Percentiles rank a stretch among this genome's conserved stretches.
These are phyloP conservation scores for Chromis chromis DNA, from an alignment of 2,797 vertebrate species.

Conservation along the genomic window DNA sequence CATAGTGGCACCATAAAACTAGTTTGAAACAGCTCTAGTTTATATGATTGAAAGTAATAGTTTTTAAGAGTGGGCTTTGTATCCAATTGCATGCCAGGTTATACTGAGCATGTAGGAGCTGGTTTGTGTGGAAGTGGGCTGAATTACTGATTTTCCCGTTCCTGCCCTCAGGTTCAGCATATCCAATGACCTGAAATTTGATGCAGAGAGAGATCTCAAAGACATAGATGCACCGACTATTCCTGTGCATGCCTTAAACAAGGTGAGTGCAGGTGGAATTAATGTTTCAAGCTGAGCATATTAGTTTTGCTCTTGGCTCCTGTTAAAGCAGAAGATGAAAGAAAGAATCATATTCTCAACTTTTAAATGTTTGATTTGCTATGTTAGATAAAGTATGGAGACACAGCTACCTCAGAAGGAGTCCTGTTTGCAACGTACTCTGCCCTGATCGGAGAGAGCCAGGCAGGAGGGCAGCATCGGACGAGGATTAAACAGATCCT, in stretches of 20 bases:
- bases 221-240: slow-evolving; percentile 93
- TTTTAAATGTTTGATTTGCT: slow-evolving; percentile 15
- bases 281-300: not conserved
- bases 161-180: slow-evolving; percentile 93
- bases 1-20: not conserved
- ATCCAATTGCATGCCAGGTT: slow-evolving; percentile 5
- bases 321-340: slow-evolving; percentile 3
- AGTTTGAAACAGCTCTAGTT: not conserved
- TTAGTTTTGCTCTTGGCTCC: not conserved
- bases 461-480: slow-evolving; percentile 95
- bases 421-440: slow-evolving; percentile 98
- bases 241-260: slow-evolving; percentile 96
- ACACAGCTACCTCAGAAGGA: slow-evolving; percentile 99
- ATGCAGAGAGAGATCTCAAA: slow-evolving; percentile 97
- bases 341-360: not conserved
- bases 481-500: slow-evolving; percentile 96
- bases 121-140: slow-evolving; percentile 20
- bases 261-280: slow-evolving; percentile 83
- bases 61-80: slow-evolving; percentile 25
- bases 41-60: slow-evolving; percentile 14
- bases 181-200: slow-evolving; percentile 98
- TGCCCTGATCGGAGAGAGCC: slow-evolving; percentile 97
- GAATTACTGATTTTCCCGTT: slow-evolving; percentile 46
- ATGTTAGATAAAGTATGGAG: slow-evolving; percentile 95
- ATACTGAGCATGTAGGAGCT: slow-evolving; percentile 16